Conservation (phyloP, 2,113 vertebrate species). For the Pelobates fuscus region DNA sequence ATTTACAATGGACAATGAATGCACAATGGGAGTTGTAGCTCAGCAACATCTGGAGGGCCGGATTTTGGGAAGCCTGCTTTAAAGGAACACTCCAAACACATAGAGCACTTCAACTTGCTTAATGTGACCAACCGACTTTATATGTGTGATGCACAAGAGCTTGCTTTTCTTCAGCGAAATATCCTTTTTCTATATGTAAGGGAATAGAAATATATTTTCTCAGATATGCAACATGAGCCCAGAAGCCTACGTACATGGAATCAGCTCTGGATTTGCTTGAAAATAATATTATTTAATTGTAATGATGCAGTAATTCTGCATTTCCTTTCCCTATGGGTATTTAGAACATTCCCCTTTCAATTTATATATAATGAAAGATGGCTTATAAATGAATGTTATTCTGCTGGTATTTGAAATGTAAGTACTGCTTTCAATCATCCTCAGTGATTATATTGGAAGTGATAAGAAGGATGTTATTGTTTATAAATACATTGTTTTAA, state of each 20-base stretch:
- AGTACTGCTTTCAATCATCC: slow-evolving; percentile 33
- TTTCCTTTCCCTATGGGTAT: slow-evolving; percentile 27
- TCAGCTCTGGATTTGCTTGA: slow-evolving; percentile 1
- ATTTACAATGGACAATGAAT: no score
- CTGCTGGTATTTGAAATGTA: slow-evolving; percentile 35
- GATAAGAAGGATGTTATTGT: slow-evolving; percentile 43
- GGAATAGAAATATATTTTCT: no score
- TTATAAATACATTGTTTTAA: slow-evolving; percentile 40
- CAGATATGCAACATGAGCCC: no score
- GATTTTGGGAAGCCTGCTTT: no score
- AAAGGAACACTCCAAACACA: no score
- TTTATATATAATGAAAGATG: slow-evolving; percentile 25
- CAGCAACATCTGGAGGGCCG: no score
- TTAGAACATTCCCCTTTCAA: slow-evolving; percentile 11
- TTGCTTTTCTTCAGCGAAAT: no score
- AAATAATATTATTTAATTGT: slow-evolving; percentile 9
- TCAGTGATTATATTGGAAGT: slow-evolving; percentile 26
- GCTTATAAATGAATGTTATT: slow-evolving; percentile 32
- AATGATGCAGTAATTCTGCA: slow-evolving; percentile 24
- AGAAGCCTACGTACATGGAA: background rate
- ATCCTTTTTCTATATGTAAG: no score
- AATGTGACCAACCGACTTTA: no score
- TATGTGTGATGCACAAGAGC: no score
- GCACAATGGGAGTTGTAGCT: no score
- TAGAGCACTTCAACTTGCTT: no score